A percentile compares a stretch with the other conserved stretches of the same genome.
Evolutionary conservation across 2,797 vertebrate genomes (phyloP).

Genomic region (Staurois parvus): DNA sequence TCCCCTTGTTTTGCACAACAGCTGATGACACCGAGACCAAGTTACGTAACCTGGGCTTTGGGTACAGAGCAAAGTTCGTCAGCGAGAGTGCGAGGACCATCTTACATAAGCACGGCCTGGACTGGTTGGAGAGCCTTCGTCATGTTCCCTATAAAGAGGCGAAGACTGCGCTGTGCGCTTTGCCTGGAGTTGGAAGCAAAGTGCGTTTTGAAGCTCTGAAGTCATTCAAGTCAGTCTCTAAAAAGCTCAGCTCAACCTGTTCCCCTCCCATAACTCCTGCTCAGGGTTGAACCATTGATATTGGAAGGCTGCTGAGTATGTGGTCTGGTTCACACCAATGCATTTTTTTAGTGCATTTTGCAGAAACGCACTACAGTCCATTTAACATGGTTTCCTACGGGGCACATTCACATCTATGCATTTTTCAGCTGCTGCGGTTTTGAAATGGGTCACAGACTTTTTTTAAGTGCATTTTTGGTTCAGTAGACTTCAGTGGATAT

Average conservation of each 20-base stretch:
- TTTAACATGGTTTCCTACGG: too few relatives aligned
- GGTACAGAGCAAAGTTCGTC: conserved; percentile 91
- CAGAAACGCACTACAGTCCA: too few relatives aligned
- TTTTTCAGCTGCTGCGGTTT: too few relatives aligned
- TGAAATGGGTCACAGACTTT: too few relatives aligned
- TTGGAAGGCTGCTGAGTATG: too few relatives aligned
- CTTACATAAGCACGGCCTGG: conserved; percentile 72
- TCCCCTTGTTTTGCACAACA: conserved; percentile 59
- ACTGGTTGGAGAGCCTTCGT: conserved; percentile 84
- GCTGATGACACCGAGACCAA: conserved; percentile 79
- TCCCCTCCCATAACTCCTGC: too few relatives aligned
- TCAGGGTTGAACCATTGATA: too few relatives aligned
- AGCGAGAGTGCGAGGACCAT: conserved; percentile 84
- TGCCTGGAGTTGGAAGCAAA: conserved; percentile 85
- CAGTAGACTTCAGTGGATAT: too few relatives aligned
- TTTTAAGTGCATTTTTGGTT: too few relatives aligned
- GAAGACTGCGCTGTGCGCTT: conserved; percentile 79
- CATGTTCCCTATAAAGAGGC: conserved; percentile 80
- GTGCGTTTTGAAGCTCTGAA: conserved; percentile 11
- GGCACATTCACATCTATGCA: too few relatives aligned
- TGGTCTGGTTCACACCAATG: too few relatives aligned
- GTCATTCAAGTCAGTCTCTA: neutral
- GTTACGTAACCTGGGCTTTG: conserved; percentile 89
- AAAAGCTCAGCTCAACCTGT: neutral
- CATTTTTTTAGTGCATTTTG: too few relatives aligned